Percentiles rank a stretch among this genome's conserved stretches.
These are phyloP conservation scores for Rhopalosiphum nymphaeae DNA, from an alignment of 2,888 invertebrate genomes.

Conservation along the genomic window DNA sequence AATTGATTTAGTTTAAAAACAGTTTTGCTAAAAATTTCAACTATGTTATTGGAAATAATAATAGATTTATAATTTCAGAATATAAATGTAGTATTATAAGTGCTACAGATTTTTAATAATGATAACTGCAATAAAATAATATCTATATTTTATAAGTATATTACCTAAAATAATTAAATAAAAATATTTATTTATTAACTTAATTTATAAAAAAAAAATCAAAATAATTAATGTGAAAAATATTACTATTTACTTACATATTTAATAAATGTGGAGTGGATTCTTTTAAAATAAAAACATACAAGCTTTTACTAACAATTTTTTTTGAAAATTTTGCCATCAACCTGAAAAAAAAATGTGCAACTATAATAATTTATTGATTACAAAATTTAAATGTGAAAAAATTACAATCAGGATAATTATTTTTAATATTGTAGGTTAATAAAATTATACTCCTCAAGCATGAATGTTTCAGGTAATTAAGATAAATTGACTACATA, in stretches of 20 bases:
- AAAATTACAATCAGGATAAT: too few species aligned
- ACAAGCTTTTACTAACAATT: constrained; percentile 94
- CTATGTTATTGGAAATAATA: too few species aligned
- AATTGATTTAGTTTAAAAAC: too few species aligned
- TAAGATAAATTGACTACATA: background rate
- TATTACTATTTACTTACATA: constrained; percentile 73
- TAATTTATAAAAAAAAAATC: background rate
- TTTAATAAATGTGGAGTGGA: constrained; percentile 86
- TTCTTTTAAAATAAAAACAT: constrained; percentile 90
- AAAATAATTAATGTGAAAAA: background rate
- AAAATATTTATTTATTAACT: background rate
- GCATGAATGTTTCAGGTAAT: background rate
- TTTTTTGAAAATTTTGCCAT: constrained; percentile 97
- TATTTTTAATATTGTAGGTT: background rate
- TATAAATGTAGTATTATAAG: background rate
- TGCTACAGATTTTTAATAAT: background rate
- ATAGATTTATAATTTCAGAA: background rate
- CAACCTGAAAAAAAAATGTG: constrained; percentile 77
- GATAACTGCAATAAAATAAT: background rate
- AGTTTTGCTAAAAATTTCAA: too few species aligned
- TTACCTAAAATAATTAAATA: background rate
- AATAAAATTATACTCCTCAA: background rate
- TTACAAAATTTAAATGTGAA: background rate
- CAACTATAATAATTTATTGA: background rate
- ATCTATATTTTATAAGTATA: background rate